Evolutionary conservation across 2,888 invertebrate species (phyloP), one percentile per base, ranked within the genome.

Genomic region (Pseudeuparius sepicola): DNA sequence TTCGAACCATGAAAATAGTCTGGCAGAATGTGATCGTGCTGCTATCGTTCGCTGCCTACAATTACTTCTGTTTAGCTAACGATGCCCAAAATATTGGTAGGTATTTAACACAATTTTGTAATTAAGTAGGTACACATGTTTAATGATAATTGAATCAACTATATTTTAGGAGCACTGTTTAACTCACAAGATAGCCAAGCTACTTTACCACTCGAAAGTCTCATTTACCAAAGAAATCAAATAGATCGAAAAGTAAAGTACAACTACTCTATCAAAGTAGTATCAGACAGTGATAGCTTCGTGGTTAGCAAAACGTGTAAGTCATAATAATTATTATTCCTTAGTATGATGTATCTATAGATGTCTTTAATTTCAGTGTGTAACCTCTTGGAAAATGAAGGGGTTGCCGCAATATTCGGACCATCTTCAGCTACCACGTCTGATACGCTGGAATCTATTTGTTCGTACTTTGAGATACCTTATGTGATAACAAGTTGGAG

Each of bases 391-490:
- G 23, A 26, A 9, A 53, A 59, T 12, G 65, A 67, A 39, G 84
- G 85, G 34, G 67, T 89, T 2, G 77, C 79, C 4, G 89, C 80
- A 24, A 70, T 94, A 18, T 79, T 93, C 51, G 92, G 92, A 2
- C 89, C 92, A 1, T 73, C 74, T 39, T 68, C 74, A 43, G 59
- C 66, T 24, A 69, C 78, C 0, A 67, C 82, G 3, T 45, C 50
- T 4, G 70, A 75, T 23, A 83, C 88, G 52, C 76, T 89, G 5
- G 80, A 87, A 55, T 85, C 87, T 16, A 75, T 90, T 44, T 83
- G 86, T 48, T 81, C 86, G 54, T 73, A 75, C 36, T 70, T 87
- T 47, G 87, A 89, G 63, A 72, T 94, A 41, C 93, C 94, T 0
- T 85, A 89, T 53, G 68, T 94, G 36, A 75, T 85, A 50, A 77